Percentiles rank a stretch among this genome's conserved stretches.
Conservation (phyloP, 2,888 invertebrate species). For the Macaria liturata region DNA sequence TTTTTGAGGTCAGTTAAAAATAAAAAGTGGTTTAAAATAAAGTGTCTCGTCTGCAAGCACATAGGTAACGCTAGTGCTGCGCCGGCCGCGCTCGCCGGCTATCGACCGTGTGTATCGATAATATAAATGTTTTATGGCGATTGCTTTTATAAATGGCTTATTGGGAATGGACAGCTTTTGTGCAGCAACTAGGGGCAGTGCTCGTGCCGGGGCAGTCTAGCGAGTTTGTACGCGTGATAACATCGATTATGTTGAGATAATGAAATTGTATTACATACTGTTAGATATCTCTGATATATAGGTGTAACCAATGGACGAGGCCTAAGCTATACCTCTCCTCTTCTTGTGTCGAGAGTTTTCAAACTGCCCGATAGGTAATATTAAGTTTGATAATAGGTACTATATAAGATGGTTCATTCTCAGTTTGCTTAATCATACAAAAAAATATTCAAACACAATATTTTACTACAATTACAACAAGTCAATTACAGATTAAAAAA, state of each 20-base stretch:
- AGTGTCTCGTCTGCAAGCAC: constrained; percentile 35
- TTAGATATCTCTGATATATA: background rate
- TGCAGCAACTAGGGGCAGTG: constrained; percentile 26
- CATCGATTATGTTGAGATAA: constrained; percentile 9
- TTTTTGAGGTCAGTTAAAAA: too few relatives aligned
- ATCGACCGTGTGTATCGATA: constrained; percentile 48
- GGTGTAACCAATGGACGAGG: too few relatives aligned
- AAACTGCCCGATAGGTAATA: too few relatives aligned
- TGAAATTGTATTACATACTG: constrained; percentile 8
- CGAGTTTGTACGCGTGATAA: constrained; percentile 17
- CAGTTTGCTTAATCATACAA: too few relatives aligned
- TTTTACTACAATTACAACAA: too few relatives aligned
- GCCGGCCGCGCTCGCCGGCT: constrained; percentile 26
- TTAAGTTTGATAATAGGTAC: too few relatives aligned
- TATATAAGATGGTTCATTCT: too few relatives aligned
- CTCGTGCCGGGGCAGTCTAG: constrained; percentile 10
- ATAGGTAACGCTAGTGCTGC: constrained; percentile 38
- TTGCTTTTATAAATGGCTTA: constrained; percentile 50
- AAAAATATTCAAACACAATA: too few relatives aligned
- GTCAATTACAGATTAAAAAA: too few relatives aligned
- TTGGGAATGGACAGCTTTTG: constrained; percentile 36
- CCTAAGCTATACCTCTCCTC: too few relatives aligned
- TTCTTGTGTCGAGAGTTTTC: too few relatives aligned
- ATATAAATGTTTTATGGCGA: constrained; percentile 55
- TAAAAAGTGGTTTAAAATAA: constrained; percentile 4